Conservation (phyloP, 2,888 invertebrate genomes). For the Urechis unicinctus region DNA sequence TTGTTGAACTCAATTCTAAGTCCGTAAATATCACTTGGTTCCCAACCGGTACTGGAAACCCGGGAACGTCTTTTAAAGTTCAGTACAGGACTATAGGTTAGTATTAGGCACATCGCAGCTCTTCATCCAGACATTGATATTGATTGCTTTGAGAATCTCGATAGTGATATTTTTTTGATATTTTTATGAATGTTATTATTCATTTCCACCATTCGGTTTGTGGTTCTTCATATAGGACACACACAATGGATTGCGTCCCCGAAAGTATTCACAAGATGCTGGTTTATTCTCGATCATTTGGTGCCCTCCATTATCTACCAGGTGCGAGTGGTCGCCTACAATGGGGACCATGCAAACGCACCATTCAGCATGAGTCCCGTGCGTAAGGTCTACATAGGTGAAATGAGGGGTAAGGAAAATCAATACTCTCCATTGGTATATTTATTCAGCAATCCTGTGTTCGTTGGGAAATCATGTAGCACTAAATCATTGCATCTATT, state of each 20-base stretch:
- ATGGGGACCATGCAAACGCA: conserved; percentile 13
- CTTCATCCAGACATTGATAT: too few species aligned
- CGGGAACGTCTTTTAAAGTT: conserved; percentile 88
- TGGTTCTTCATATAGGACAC: too few species aligned
- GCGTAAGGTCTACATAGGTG: conserved; percentile 16
- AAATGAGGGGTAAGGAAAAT: conserved; percentile 13
- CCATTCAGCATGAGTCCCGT: conserved; percentile 16
- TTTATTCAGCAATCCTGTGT: not conserved
- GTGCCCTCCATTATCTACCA: conserved; percentile 20
- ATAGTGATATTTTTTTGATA: conserved; percentile 46
- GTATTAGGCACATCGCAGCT: too few species aligned
- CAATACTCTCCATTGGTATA: not conserved
- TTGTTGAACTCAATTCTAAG: conserved; percentile 36
- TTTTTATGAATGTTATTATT: too few species aligned
- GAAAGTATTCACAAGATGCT: too few species aligned
- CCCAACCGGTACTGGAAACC: conserved; percentile 62
- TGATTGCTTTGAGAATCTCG: too few species aligned
- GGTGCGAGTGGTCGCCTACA: conserved; percentile 17
- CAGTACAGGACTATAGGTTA: conserved; percentile 58
- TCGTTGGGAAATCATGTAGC: not conserved
- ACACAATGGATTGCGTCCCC: too few species aligned
- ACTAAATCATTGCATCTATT: too few species aligned
- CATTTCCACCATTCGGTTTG: too few species aligned
- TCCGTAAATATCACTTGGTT: conserved; percentile 61
- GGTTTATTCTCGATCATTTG: too few species aligned